Conservation (phyloP, 2,888 invertebrate species). For the Tyria jacobaeae region DNA sequence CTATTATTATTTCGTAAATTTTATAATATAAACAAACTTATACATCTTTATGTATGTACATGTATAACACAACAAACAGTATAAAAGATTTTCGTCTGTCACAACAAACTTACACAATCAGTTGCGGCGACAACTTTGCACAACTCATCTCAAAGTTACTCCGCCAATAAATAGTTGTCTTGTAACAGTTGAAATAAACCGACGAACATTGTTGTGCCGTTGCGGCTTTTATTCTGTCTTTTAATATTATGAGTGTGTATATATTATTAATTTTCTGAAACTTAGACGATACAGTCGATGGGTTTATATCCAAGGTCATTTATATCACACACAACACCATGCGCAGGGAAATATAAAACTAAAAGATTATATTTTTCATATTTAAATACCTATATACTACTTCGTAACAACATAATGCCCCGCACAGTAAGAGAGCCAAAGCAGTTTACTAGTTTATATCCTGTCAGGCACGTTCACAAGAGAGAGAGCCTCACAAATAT, state of each 20-base stretch:
- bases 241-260: background rate
- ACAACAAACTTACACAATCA: slow-evolving; percentile 47
- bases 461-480: too few species aligned
- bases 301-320: too few species aligned
- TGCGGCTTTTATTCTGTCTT: background rate
- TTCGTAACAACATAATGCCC: too few species aligned
- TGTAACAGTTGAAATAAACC: slow-evolving; percentile 24
- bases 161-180: slow-evolving; percentile 58
- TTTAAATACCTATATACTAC: too few species aligned
- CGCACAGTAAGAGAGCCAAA: too few species aligned
- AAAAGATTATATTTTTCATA: too few species aligned
- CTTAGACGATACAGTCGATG: background rate
- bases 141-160: slow-evolving; percentile 54
- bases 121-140: slow-evolving; percentile 36
- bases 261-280: background rate
- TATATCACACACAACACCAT: too few species aligned
- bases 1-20: too few species aligned
- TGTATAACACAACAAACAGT: background rate
- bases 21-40: background rate
- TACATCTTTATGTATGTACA: background rate
- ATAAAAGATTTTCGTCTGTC: background rate
- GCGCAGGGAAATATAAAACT: too few species aligned
- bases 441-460: too few species aligned
- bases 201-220: slow-evolving; percentile 14
- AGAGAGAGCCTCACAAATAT: background rate